These are phyloP conservation scores for Drosophila birchii DNA, from an alignment of 2,888 invertebrate genomes.

Conservation along the genomic window DNA sequence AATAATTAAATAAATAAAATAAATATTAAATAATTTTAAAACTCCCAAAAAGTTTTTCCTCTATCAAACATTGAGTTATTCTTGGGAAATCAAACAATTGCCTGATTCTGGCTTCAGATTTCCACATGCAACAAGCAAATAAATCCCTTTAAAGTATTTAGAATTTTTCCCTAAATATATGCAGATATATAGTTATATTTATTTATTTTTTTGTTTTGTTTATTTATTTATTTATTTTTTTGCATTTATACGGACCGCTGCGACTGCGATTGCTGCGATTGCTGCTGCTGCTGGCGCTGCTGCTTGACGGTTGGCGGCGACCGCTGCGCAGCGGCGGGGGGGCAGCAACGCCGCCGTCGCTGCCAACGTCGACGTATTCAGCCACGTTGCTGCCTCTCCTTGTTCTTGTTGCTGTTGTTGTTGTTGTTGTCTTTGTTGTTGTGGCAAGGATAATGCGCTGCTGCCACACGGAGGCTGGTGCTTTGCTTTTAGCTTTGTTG, in stretches of 20 bases:
- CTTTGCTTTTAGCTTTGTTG: background rate
- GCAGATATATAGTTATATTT: background rate
- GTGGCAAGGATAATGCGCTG: slow-evolving; percentile 21
- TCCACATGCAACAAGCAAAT: slow-evolving; percentile 21
- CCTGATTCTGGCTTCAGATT: background rate
- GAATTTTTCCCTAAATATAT: background rate
- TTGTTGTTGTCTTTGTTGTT: slow-evolving; percentile 3
- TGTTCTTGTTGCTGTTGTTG: slow-evolving; percentile 17
- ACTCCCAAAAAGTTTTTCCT: background rate
- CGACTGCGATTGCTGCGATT: slow-evolving; percentile 64
- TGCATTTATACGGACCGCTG: slow-evolving; percentile 49
- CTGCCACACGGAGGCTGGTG: slow-evolving; percentile 6
- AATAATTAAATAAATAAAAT: background rate
- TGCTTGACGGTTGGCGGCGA: slow-evolving; percentile 61
- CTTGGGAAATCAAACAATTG: too few relatives aligned
- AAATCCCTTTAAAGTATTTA: background rate
- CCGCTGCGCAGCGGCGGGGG: slow-evolving; percentile 53
- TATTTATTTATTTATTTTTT: too few relatives aligned
- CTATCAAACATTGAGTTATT: background rate
- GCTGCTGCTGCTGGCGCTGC: slow-evolving; percentile 72
- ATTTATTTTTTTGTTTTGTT: too few relatives aligned
- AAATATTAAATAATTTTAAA: background rate
- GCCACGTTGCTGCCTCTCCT: slow-evolving; percentile 67
- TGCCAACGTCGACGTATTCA: slow-evolving; percentile 63
- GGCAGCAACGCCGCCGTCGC: slow-evolving; percentile 50